Base-by-base conservation (phyloP, 2,113 vertebrate genomes). In the Tringa solitaria region DNA sequence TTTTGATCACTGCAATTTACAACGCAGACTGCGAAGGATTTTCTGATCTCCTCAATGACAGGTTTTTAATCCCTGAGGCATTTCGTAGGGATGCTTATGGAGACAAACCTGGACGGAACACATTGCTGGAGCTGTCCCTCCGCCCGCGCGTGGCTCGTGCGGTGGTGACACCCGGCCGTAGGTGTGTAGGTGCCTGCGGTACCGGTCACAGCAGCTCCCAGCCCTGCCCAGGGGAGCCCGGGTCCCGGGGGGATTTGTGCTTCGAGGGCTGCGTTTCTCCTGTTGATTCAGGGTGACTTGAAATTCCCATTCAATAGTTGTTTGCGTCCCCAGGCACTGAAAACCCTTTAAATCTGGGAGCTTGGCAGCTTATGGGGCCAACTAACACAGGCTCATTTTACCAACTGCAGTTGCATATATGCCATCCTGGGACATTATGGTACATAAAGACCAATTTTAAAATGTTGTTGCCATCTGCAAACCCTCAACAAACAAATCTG, bases 161-260 rank as follows among this genome's bases (percentile, higher is more conserved):
- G 30, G 23, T 20, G 27, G 37, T 22, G 50, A 33, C 53, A 51
- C 12, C 51, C 46, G 27, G 46, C 39, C 32, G 41, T 4, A 4
- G 33, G 18, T 35, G 26, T 27, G 4, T 2, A 11, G 1, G 1
- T 28, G 53, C 61, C 8, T 10, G 10, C 5, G 39, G 19, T 30
- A 5, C 51, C 5, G 51, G 51, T 27, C 27, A 53, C 51, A 53
- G 51, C 51, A 53, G 27, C 51, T 21, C 27, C 57, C 57, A 27
- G 43, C 2, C 3, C 7, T 9, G 10, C 33, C 3, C 0, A 5
- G 19, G 1, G 14, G 61, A 67, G 35, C 60, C 37, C 1, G 17
- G 26, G 76, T 9, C 27, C 67, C 21, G 30, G 50, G 8, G 75
- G 14, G 41, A 8, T 33, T 50, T 32, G 30, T 48, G n/a, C 20